A percentile compares a stretch with the other conserved stretches of the same genome.
These are phyloP conservation scores for Eleginops maclovinus DNA, from an alignment of 2,113 vertebrate species.

Conservation along the genomic window DNA sequence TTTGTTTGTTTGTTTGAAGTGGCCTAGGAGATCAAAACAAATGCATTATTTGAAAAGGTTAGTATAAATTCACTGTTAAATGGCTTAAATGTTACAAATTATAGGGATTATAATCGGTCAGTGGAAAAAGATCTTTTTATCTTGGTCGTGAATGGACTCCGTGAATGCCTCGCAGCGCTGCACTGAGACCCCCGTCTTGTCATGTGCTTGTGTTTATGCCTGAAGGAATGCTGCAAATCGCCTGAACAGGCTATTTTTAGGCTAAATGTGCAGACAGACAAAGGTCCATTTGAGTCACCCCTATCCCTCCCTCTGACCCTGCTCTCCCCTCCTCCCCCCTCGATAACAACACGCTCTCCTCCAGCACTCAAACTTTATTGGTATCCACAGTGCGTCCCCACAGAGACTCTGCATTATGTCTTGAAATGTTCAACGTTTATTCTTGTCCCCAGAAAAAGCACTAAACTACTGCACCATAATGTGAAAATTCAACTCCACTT, in stretches of 20 bases:
- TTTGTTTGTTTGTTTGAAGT: neutral
- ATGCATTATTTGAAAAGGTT: neutral
- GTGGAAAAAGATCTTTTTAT: neutral
- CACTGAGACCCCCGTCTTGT: conserved; percentile 26
- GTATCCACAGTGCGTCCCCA: neutral
- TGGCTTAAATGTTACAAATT: neutral
- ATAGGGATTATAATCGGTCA: neutral
- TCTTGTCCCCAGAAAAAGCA: neutral
- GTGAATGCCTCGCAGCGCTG: conserved; percentile 18
- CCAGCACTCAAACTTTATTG: conserved; percentile 1
- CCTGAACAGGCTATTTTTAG: conserved; percentile 73
- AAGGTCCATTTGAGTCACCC: conserved; percentile 62
- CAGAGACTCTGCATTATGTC: neutral
- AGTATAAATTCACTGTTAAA: neutral
- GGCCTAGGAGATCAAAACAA: neutral
- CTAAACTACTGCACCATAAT: neutral
- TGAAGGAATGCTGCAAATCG: conserved; percentile 67
- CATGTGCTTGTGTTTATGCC: conserved; percentile 65
- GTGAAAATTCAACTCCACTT: neutral
- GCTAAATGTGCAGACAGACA: conserved; percentile 52
- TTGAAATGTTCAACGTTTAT: neutral
- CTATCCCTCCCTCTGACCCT: conserved; percentile 1
- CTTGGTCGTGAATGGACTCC: conserved; percentile 1
- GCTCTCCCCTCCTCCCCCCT: neutral
- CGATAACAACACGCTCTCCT: neutral